These are phyloP conservation scores for Rhea americana DNA, from an alignment of 2,113 vertebrate species.

Conservation along the genomic window DNA sequence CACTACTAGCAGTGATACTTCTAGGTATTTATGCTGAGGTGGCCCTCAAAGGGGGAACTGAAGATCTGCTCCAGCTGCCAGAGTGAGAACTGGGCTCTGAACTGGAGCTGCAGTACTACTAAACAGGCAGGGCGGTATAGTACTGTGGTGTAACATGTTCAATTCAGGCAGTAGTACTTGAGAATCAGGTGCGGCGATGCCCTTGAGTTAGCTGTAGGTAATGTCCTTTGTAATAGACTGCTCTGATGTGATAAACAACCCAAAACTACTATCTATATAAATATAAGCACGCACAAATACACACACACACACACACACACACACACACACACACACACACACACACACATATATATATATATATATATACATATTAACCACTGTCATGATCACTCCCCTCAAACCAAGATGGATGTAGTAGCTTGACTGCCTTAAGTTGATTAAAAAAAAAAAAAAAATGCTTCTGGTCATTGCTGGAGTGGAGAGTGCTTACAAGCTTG, in stretches of 20 bases:
- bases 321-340: no score
- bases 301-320: no score
- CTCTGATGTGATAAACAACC: not conserved
- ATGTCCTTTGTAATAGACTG: accelerated
- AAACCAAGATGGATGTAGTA: not conserved
- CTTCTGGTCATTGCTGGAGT: not conserved
- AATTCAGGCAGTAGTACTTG: accelerated
- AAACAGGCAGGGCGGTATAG: not conserved
- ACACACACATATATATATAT: no score
- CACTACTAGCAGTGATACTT: not conserved
- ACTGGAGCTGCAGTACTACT: not conserved
- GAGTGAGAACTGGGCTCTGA: not conserved
- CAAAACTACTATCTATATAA: no score
- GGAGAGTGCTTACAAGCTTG: not conserved
- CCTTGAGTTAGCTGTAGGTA: not conserved
- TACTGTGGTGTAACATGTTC: accelerated
- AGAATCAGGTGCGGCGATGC: not conserved
- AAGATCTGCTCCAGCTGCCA: accelerated
- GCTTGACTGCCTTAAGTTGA: not conserved
- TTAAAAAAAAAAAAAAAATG: not conserved
- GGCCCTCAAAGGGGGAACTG: not conserved
- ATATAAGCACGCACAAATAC: no score
- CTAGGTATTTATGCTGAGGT: accelerated
- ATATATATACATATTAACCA: no score
- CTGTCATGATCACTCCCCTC: not conserved